Evolutionary conservation across 2,113 vertebrate genomes (phyloP).

Genomic region (Gulo gulo): DNA sequence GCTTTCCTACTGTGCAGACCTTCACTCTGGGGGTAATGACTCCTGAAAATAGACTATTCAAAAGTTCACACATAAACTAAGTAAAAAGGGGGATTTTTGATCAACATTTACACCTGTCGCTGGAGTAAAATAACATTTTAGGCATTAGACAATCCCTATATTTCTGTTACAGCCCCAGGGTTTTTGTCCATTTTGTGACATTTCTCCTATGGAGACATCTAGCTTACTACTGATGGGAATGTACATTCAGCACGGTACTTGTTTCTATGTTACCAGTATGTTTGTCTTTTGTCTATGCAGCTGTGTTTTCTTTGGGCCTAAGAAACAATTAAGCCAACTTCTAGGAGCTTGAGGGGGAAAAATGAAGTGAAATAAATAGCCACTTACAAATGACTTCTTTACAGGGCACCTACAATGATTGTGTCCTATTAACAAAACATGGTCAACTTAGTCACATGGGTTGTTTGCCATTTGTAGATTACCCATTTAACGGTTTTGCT

Average conservation of each 20-base stretch:
- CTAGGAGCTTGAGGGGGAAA: constrained; percentile 62
- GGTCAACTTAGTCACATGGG: constrained; percentile 48
- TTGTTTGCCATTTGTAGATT: constrained; percentile 66
- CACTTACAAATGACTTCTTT: constrained; percentile 55
- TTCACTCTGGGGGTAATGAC: constrained; percentile 81
- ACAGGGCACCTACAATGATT: constrained; percentile 47
- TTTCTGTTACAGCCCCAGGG: constrained; percentile 77
- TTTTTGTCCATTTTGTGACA: constrained; percentile 62
- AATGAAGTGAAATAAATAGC: constrained; percentile 59
- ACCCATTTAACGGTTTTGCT: constrained; percentile 44
- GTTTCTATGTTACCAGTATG: constrained; percentile 77
- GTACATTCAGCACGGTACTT: constrained; percentile 78
- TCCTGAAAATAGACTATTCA: constrained; percentile 82
- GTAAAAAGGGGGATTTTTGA: constrained; percentile 76
- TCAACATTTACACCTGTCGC: constrained; percentile 76
- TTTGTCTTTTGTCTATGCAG: constrained; percentile 78
- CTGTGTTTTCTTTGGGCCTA: constrained; percentile 77
- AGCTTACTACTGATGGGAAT: constrained; percentile 75
- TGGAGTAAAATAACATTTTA: constrained; percentile 78
- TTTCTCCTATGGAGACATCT: constrained; percentile 72
- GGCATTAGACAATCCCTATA: constrained; percentile 68
- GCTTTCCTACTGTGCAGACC: constrained; percentile 81
- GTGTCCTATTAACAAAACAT: constrained; percentile 31
- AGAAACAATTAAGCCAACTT: constrained; percentile 77
- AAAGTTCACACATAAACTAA: constrained; percentile 77